These are phyloP conservation scores for Dorcus hopei DNA, from an alignment of 2,888 invertebrate species.

Conservation along the genomic window DNA sequence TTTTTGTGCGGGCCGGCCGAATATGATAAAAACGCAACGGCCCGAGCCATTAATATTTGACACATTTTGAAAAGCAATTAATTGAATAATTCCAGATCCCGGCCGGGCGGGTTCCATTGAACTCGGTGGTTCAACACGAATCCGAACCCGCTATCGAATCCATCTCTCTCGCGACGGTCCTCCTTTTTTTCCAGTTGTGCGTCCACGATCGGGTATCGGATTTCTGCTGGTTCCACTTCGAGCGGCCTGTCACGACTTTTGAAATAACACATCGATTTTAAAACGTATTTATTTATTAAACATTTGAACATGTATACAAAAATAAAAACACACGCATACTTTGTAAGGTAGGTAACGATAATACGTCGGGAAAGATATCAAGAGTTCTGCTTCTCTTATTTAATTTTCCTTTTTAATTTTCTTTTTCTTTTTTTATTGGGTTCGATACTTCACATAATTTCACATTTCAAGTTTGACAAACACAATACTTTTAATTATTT, in stretches of 20 bases:
- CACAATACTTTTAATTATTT: no score
- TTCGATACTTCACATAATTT: no score
- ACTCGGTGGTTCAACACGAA: slow-evolving; percentile 18
- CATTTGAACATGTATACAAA: slow-evolving; percentile 17
- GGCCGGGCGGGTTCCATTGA: slow-evolving; percentile 19
- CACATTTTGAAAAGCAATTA: slow-evolving; percentile 7
- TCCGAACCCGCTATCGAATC: slow-evolving; percentile 14
- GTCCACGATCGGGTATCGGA: not conserved
- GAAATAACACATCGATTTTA: not conserved
- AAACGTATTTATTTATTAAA: slow-evolving; percentile 10
- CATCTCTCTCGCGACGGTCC: slow-evolving; percentile 20
- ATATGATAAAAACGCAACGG: no score
- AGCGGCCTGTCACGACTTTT: not conserved
- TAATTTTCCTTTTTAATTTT: no score
- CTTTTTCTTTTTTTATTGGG: no score
- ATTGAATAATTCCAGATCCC: slow-evolving; percentile 3
- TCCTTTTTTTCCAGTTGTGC: slow-evolving; percentile 6
- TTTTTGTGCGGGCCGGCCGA: no score
- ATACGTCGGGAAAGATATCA: slow-evolving; percentile 9
- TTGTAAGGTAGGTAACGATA: slow-evolving; percentile 14
- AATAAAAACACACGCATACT: slow-evolving; percentile 6
- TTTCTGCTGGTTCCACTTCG: not conserved
- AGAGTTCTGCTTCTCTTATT: not conserved
- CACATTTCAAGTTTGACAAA: no score
- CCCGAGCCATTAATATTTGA: slow-evolving; percentile 13